Evolutionary conservation across 1,140 invertebrate species (phyloP).

Genomic region (Monochamus saltuarius): DNA sequence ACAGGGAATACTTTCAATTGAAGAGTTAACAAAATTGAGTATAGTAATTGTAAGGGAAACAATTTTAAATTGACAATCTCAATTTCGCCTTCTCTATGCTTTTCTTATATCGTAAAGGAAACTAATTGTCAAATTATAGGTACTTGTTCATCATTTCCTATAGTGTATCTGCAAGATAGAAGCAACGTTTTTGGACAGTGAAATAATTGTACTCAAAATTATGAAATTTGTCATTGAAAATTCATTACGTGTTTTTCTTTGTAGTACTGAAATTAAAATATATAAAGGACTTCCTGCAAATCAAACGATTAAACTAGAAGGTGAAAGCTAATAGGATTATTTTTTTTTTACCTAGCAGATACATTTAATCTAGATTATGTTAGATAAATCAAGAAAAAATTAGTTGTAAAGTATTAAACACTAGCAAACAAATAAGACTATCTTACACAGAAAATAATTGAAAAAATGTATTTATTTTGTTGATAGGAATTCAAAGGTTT

Average conservation of each 20-base stretch:
- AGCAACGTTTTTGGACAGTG: neutral
- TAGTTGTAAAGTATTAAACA: no score
- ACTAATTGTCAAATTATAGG: neutral
- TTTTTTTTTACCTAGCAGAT: no score
- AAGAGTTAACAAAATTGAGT: neutral
- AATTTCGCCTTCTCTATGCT: conserved; percentile 31
- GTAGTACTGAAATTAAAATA: neutral
- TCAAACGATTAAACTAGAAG: conserved; percentile 3
- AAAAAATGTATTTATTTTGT: conserved; percentile 9
- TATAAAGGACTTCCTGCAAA: conserved; percentile 12
- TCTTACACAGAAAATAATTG: conserved; percentile 10
- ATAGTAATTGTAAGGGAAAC: conserved; percentile 25
- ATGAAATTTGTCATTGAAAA: neutral
- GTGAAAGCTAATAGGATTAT: no score
- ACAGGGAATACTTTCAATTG: neutral
- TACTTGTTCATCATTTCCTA: no score
- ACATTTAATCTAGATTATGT: no score
- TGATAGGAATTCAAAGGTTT: neutral
- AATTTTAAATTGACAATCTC: conserved; percentile 35
- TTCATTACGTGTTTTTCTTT: no score
- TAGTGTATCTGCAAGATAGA: neutral
- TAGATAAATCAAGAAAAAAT: no score
- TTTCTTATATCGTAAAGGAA: neutral
- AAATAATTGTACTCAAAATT: neutral
- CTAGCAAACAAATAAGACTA: neutral